Base-by-base conservation (phyloP, 2,888 invertebrate species). In the Drepana falcataria region DNA sequence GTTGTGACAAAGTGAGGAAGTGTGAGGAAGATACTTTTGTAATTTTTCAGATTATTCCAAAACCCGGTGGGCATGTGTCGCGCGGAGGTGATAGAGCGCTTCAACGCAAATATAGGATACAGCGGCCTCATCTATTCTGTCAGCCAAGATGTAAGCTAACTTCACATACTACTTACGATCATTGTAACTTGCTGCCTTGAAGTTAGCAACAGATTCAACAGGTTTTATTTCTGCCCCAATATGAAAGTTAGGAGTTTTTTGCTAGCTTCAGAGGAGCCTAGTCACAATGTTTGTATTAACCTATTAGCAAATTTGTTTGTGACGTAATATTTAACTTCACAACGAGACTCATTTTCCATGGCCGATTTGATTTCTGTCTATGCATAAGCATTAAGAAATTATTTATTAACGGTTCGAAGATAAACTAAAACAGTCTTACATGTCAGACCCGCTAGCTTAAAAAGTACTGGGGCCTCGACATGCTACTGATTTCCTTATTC, bases 71-170 rank as follows among this genome's bases (percentile, higher is more conserved):
- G 86, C 33, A 92, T 92, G 84, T 61, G 68, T 1, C 87, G 93
- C 6, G 87, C 94, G 35, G 97, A 98, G 79, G 96, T 97, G 66
- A 94, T 99, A 35, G 95, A 96, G 66, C 92, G 99, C 59, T 99
- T 99, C 87, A 99, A 99, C 90, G 96, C 98, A 52, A 99, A 99
- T 86, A 94, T 99, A 71, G 97, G 99, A 2, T 99, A 99, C 91
- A 98, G 97, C 85, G 99, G 99, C 34, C 94, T 99, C 52, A 94
- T 97, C 63, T 98, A 99, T 87, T 97, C 99, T 66, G 96, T 98
- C 63, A 97, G 98, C 35, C 97, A 98, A 91, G 99, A 99, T 88
- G 98, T 98, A 93, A 94, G 95, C 58, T 53, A 6, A 3, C 7
- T 4, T 9, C 9, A 44, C 3, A 44, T 2, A 9, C 2, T 2